Evolutionary conservation across 2,797 vertebrate genomes (phyloP).

Genomic region (Hemibagrus guttatus): DNA sequence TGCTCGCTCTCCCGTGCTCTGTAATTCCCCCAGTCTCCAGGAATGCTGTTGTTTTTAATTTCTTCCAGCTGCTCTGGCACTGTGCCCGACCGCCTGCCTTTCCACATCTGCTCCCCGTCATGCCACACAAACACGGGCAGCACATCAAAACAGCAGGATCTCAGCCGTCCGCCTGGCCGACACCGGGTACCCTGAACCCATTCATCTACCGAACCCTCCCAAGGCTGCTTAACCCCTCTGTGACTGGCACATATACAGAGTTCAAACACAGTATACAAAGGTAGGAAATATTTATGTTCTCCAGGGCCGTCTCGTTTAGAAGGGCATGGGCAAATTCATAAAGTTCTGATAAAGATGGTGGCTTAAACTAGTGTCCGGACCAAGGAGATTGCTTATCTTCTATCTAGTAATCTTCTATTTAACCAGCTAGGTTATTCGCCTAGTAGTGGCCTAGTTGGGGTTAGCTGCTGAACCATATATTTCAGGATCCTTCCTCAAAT

Average conservation of each 20-base stretch:
- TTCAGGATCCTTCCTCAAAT: not conserved
- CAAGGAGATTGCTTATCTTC: not conserved
- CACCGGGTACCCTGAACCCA: slow-evolving; percentile 49
- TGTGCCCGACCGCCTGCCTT: slow-evolving; percentile 83
- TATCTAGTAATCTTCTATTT: not conserved
- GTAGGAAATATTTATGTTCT: not conserved
- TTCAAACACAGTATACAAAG: not conserved
- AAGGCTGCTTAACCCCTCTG: not conserved
- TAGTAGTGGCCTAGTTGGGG: no score
- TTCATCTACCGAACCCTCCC: slow-evolving; percentile 25
- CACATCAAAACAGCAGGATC: slow-evolving; percentile 83
- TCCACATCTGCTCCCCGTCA: slow-evolving; percentile 91
- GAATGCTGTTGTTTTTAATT: slow-evolving; percentile 87
- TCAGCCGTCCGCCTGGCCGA: slow-evolving; percentile 69
- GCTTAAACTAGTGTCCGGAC: no score
- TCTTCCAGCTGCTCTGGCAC: slow-evolving; percentile 86
- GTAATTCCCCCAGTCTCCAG: slow-evolving; percentile 84
- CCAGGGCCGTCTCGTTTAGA: not conserved
- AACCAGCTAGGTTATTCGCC: not conserved
- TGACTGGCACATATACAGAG: not conserved
- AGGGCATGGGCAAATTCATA: not conserved
- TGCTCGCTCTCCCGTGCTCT: slow-evolving; percentile 61
- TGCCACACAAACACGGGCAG: slow-evolving; percentile 80
- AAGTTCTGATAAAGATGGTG: not conserved
- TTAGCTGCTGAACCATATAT: not conserved